Evolutionary conservation across 2,113 vertebrate species (phyloP).

Genomic region (Dasyprocta punctata): DNA sequence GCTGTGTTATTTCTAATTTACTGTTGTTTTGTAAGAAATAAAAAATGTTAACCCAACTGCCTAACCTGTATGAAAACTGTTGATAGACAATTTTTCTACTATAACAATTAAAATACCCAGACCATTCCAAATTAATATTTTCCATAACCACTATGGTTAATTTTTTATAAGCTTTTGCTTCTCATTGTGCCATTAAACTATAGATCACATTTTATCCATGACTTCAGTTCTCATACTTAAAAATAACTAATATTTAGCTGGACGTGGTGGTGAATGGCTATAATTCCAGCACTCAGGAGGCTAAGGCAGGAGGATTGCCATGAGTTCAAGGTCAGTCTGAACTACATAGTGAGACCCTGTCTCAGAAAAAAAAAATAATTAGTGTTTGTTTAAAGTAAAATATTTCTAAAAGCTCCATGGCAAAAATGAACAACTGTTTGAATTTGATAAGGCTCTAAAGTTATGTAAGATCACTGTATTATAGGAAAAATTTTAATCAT

Average conservation of each 20-base stretch:
- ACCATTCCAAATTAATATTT: background rate
- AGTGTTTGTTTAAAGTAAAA: background rate
- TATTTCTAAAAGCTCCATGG: background rate
- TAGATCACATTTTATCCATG: conserved; percentile 15
- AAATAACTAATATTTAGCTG: background rate
- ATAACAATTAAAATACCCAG: conserved; percentile 24
- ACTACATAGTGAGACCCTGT: no score
- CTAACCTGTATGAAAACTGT: conserved; percentile 26
- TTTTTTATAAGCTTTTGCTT: conserved; percentile 2
- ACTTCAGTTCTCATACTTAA: background rate
- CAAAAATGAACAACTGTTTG: background rate
- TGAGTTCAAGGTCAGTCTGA: no score
- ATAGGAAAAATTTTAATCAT: background rate
- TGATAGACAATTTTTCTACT: background rate
- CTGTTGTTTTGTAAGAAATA: background rate
- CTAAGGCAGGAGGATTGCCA: no score
- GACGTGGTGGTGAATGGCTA: no score
- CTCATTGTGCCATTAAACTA: background rate
- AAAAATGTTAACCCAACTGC: background rate
- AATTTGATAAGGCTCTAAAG: conserved; percentile 41
- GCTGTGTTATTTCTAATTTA: background rate
- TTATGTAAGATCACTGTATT: background rate
- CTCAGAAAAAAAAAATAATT: background rate
- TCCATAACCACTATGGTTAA: conserved; percentile 7
- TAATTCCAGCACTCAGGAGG: no score